Percentiles rank a stretch among this genome's conserved stretches.
These are phyloP conservation scores for Periophthalmus magnuspinnatus DNA, from an alignment of 2,797 vertebrate species.

Conservation along the genomic window DNA sequence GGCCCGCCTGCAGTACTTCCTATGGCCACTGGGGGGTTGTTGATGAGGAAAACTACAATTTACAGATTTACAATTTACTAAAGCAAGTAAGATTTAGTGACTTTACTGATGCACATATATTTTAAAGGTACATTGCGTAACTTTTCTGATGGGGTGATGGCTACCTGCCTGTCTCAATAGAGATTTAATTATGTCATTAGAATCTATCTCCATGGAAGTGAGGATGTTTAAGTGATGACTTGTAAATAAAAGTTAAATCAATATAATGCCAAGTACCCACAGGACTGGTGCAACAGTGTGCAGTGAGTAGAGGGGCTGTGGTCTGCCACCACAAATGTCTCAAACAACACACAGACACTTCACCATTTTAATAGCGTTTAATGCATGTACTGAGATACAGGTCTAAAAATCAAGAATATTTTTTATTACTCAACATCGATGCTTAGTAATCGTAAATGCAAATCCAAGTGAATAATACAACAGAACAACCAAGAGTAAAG, in stretches of 20 bases:
- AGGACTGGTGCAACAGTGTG: too few species aligned
- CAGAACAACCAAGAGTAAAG: slow-evolving; percentile 67
- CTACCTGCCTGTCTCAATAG: too few species aligned
- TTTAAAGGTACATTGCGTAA: background rate
- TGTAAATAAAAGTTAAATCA: too few species aligned
- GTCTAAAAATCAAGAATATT: slow-evolving; percentile 69
- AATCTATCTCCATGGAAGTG: too few species aligned
- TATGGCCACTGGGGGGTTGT: background rate
- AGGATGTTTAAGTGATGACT: too few species aligned
- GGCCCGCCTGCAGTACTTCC: background rate
- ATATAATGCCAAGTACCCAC: too few species aligned
- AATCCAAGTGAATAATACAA: slow-evolving; percentile 69
- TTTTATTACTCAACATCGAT: slow-evolving; percentile 71
- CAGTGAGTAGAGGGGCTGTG: too few species aligned
- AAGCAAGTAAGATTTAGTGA: background rate
- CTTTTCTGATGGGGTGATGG: too few species aligned
- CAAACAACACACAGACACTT: background rate
- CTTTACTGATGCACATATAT: too few species aligned
- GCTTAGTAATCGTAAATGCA: slow-evolving; percentile 66
- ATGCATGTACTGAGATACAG: slow-evolving; percentile 70
- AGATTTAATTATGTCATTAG: too few species aligned
- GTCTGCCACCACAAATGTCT: background rate
- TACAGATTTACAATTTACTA: too few species aligned
- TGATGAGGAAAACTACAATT: background rate
- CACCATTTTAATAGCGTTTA: slow-evolving; percentile 57